Percentiles rank a stretch among this genome's conserved stretches.
phyloP scores from a whole-genome alignment of 2,113 vertebrate species.

The Gobiocypris rarus region DNA sequence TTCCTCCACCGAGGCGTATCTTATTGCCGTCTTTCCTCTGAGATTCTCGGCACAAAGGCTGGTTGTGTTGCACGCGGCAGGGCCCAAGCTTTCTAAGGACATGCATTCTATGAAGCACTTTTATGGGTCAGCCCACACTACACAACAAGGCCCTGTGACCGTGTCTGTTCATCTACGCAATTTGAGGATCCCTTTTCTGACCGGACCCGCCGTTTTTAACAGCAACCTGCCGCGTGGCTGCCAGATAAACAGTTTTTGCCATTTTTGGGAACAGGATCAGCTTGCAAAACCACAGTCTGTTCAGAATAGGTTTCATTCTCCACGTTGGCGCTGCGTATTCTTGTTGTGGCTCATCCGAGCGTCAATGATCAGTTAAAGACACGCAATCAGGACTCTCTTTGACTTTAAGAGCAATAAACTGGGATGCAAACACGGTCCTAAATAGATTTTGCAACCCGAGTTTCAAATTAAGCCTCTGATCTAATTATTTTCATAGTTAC shows the following conservation, averaged over 20 bases:
- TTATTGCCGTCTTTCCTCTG: constrained; percentile 41
- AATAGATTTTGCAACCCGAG: constrained; percentile 21
- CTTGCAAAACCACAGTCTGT: constrained; percentile 4
- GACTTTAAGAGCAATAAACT: background rate
- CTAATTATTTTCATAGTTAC: constrained; percentile 47
- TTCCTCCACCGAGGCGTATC: constrained; percentile 40
- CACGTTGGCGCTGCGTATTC: background rate
- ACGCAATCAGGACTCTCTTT: background rate
- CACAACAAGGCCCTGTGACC: constrained; percentile 28
- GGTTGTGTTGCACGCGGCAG: constrained; percentile 41
- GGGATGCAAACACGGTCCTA: constrained; percentile 24
- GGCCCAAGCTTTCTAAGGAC: constrained; percentile 12
- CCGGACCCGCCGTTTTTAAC: background rate
- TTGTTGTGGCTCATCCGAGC: background rate
- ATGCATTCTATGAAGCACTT: constrained; percentile 12
- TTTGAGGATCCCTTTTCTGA: background rate
- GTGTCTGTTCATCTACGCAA: background rate
- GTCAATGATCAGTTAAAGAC: background rate
- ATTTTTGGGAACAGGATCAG: constrained; percentile 13
- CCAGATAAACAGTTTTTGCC: background rate
- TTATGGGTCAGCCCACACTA: constrained; percentile 34
- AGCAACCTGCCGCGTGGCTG: background rate
- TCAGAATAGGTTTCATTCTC: background rate
- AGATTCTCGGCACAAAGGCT: constrained; percentile 38
- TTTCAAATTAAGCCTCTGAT: constrained; percentile 49